phyloP scores from a whole-genome alignment of 2,888 invertebrate genomes.

The Aelia acuminata region DNA sequence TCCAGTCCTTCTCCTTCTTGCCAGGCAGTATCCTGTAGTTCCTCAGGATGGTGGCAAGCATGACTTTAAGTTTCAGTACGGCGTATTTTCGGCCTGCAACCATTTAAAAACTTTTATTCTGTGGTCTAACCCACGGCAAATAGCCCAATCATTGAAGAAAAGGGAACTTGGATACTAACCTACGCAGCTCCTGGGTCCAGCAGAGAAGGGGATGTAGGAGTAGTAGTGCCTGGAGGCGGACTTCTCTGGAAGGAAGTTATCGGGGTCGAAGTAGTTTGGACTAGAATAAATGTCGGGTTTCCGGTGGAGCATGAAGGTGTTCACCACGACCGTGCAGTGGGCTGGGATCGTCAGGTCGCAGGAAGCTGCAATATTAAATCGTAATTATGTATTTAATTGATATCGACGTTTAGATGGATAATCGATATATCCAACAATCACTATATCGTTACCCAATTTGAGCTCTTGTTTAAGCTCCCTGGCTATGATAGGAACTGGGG shows the following conservation, averaged over 20 bases:
- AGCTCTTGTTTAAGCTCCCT: slow-evolving; percentile 81
- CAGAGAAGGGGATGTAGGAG: slow-evolving; percentile 86
- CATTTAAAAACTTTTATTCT: not conserved
- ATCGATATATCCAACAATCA: too few species aligned
- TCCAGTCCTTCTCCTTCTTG: slow-evolving; percentile 78
- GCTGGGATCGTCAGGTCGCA: slow-evolving; percentile 78
- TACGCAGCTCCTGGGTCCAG: slow-evolving; percentile 85
- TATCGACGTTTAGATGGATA: too few species aligned
- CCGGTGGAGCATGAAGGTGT: slow-evolving; percentile 80
- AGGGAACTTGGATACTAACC: slow-evolving; percentile 71
- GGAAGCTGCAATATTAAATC: slow-evolving; percentile 71
- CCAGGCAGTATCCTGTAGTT: slow-evolving; percentile 80
- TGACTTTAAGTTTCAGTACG: slow-evolving; percentile 82
- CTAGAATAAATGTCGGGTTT: slow-evolving; percentile 81
- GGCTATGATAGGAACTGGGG: slow-evolving; percentile 85
- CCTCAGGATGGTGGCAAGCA: slow-evolving; percentile 80
- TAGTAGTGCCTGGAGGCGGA: slow-evolving; percentile 74
- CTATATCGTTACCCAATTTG: slow-evolving; percentile 73
- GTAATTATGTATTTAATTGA: not conserved
- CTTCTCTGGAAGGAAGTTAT: slow-evolving; percentile 86
- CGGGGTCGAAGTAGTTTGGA: slow-evolving; percentile 84
- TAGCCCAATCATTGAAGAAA: too few species aligned
- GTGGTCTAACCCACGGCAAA: not conserved
- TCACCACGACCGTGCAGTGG: slow-evolving; percentile 78
- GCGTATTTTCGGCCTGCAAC: slow-evolving; percentile 81